These are phyloP conservation scores for Lacerta bilineata DNA, from an alignment of 2,797 vertebrate genomes.

Conservation along the genomic window DNA sequence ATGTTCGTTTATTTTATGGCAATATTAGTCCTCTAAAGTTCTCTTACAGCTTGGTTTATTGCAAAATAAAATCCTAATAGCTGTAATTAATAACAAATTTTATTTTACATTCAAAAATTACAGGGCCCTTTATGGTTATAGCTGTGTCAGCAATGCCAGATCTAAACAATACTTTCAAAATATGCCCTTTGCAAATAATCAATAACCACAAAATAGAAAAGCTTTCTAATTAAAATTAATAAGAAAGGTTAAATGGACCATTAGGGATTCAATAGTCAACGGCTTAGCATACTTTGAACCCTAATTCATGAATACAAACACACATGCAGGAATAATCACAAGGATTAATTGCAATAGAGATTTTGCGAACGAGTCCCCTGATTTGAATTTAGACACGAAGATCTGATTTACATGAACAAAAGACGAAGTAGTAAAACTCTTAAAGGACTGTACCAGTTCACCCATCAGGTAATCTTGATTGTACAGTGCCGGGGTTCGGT, in stretches of 20 bases:
- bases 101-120: conserved; percentile 55
- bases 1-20: conserved; percentile 59
- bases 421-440: not conserved
- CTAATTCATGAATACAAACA: not conserved
- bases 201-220: conserved; percentile 50
- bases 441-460: not conserved
- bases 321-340: not conserved
- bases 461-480: not conserved
- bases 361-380: not conserved
- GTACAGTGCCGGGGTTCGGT: no score
- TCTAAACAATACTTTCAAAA: conserved; percentile 54
- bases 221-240: conserved; percentile 58
- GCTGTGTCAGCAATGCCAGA: conserved; percentile 50
- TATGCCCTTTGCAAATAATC: conserved; percentile 54
- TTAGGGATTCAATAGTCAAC: conserved; percentile 26
- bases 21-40: conserved; percentile 54
- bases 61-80: conserved; percentile 65
- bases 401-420: not conserved
- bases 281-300: conserved; percentile 7
- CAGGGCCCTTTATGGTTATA: conserved; percentile 31
- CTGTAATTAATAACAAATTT: conserved; percentile 63
- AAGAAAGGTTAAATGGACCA: conserved; percentile 36
- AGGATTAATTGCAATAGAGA: not conserved
- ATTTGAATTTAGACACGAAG: not conserved
- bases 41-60: conserved; percentile 63